These are phyloP conservation scores for Argyra leucocephala DNA, from an alignment of 2,888 invertebrate genomes.

Conservation along the genomic window DNA sequence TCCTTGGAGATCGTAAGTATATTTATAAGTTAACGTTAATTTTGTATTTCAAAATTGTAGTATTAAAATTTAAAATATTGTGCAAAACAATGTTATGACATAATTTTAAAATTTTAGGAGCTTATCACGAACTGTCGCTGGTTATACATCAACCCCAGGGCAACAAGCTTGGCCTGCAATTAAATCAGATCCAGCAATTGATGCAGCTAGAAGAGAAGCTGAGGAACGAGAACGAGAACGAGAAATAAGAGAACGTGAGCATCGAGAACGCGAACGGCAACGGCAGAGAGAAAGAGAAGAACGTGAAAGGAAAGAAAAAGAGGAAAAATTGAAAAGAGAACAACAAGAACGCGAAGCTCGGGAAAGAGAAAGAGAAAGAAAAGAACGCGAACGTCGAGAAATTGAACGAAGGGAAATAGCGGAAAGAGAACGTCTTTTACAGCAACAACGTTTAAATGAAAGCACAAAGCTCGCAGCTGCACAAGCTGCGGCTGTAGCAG, in stretches of 20 bases:
- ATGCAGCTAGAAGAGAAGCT: conserved; percentile 52
- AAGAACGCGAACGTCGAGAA: conserved; percentile 52
- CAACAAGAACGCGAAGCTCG: conserved; percentile 52
- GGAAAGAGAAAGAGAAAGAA: conserved; percentile 48
- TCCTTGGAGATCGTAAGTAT: conserved; percentile 56
- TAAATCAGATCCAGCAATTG: conserved; percentile 55
- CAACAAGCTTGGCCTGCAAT: conserved; percentile 53
- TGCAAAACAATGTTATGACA: too few species aligned
- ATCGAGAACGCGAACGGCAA: conserved; percentile 42
- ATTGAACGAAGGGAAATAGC: conserved; percentile 49
- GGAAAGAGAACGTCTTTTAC: conserved; percentile 53
- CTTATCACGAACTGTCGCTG: conserved; percentile 51
- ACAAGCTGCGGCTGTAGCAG: conserved; percentile 38
- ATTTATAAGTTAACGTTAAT: neutral
- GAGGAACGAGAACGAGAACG: conserved; percentile 45
- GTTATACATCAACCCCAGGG: conserved; percentile 47
- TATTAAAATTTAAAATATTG: conserved; percentile 10
- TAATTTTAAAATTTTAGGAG: conserved; percentile 32
- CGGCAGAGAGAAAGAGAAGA: conserved; percentile 41
- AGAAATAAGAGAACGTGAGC: conserved; percentile 42
- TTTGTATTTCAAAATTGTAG: conserved; percentile 7
- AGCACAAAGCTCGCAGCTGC: conserved; percentile 44
- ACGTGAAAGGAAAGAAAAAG: conserved; percentile 44
- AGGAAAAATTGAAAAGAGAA: conserved; percentile 46
- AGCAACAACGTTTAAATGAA: conserved; percentile 48